A percentile compares a stretch with the other conserved stretches of the same genome.
Conservation (phyloP, 2,888 invertebrate species). For the Parthenolecanium corni region DNA sequence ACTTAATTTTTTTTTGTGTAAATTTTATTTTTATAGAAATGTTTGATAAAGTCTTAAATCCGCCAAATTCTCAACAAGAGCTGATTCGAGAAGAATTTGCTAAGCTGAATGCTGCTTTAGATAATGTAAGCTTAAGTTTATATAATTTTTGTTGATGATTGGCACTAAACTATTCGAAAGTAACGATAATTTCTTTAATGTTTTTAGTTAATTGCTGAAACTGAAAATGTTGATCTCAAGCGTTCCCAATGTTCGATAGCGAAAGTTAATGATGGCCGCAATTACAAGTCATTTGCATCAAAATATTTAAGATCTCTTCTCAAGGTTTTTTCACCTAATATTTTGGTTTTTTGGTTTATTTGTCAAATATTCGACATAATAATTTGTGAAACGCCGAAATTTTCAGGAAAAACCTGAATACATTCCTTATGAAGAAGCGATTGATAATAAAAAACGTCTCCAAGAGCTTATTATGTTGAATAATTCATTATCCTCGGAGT, state of each 20-base stretch:
- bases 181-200: not conserved
- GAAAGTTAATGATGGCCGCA: not conserved
- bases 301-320: slow-evolving; percentile 7
- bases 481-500: slow-evolving; percentile 37
- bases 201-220: slow-evolving; percentile 9
- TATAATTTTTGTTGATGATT: not conserved
- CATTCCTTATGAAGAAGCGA: slow-evolving; percentile 14
- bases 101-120: slow-evolving; percentile 7
- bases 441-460: slow-evolving; percentile 11
- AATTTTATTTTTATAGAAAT: slow-evolving; percentile 9
- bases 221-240: slow-evolving; percentile 4
- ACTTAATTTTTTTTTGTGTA: not conserved
- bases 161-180: too few relatives aligned
- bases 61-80: slow-evolving; percentile 16
- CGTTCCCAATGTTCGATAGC: not conserved
- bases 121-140: slow-evolving; percentile 9
- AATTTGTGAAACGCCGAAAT: not conserved
- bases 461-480: slow-evolving; percentile 21
- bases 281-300: slow-evolving; percentile 2
- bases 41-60: slow-evolving; percentile 9
- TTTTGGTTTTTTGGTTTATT: not conserved
- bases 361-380: not conserved
- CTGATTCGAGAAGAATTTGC: slow-evolving; percentile 18
- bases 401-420: slow-evolving; percentile 9
- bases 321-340: not conserved